Base-by-base conservation (phyloP, 2,888 invertebrate genomes). In the Drymonia ruficornis region DNA sequence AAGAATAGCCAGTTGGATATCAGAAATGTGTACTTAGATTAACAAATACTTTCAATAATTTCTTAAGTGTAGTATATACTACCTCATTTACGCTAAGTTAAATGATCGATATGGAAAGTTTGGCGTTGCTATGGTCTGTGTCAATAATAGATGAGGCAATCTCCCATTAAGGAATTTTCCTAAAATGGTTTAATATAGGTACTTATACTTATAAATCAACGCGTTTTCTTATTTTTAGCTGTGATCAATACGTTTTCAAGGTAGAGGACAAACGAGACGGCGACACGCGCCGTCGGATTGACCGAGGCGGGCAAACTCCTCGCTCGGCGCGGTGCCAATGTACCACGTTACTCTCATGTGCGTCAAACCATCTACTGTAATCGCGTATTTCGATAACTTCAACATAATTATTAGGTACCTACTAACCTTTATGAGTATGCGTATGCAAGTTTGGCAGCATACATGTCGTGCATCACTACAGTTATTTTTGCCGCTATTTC, bases 261-360 rank as follows among this genome's bases (percentile, higher is more conserved):
- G 78, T 76, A 63, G 78, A 78, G 75, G 76, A 66, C 77, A 72
- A 76, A 63, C 57, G 70, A 62, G 65, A 67, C 61, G 65, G 59
- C 67, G 68, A 72, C 71, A 75, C 68, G 70, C 67, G 67, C 63
- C 72, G 67, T 73, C 68, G 76, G 65, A 69, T 74, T 75, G 72
- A 75, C 75, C 68, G 72, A 74, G 67, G 67, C 70, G 61, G 57
- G 72, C 75, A 77, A 76, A 79, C 76, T 80, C 79, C 79, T 82
- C 76, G 66, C 63, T 76, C 70, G 74, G 75, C 72, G 58, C 50
- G 63, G 67, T 76, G 81, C 76, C 80, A 78, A 76, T 53, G 61
- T 64, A 65, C 69, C 65, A 75, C 73, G 69, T 72, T 60, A 68
- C 66, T 61, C 50, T 55, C 52, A 63, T 58, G 61, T 75, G 55